Percentiles rank a stretch among this genome's conserved stretches.
These are phyloP conservation scores for Chauna torquata DNA, from an alignment of 2,113 vertebrate genomes.

Conservation along the genomic window DNA sequence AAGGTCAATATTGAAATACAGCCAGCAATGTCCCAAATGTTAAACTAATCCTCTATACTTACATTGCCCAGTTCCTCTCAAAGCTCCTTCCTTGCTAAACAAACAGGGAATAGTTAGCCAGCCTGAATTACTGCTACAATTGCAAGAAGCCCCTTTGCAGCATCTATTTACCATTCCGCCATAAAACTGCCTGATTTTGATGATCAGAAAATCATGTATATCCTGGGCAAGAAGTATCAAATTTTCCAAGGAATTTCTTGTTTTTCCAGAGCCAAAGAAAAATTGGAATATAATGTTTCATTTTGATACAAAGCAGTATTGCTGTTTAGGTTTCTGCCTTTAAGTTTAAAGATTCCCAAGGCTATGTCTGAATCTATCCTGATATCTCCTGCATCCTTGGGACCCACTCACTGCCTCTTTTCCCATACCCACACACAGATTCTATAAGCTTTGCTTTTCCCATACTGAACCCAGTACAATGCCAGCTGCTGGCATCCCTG, in stretches of 20 bases:
- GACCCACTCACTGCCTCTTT: not conserved
- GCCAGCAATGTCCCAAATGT: conserved; percentile 20
- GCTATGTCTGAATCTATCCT: not conserved
- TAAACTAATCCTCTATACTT: conserved; percentile 14
- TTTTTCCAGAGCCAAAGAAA: not conserved
- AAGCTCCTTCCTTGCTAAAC: not conserved
- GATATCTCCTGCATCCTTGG: not conserved
- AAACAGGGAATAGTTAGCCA: not conserved
- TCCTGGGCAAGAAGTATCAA: not conserved
- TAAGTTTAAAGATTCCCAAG: not conserved
- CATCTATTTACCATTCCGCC: not conserved
- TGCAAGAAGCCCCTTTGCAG: not conserved
- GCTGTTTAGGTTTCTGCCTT: not conserved
- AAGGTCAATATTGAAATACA: conserved; percentile 59
- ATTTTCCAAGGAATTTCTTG: not conserved
- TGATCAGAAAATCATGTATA: not conserved
- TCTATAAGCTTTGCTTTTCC: not conserved
- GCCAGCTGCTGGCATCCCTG: not conserved
- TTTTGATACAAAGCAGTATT: not conserved
- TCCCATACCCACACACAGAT: not conserved
- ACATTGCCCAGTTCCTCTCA: not conserved
- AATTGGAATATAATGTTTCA: not conserved
- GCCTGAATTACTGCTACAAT: not conserved
- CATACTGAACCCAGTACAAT: not conserved
- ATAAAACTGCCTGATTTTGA: not conserved